Evolutionary conservation across 2,113 vertebrate species (phyloP).

Genomic region (Zapus hudsonius): DNA sequence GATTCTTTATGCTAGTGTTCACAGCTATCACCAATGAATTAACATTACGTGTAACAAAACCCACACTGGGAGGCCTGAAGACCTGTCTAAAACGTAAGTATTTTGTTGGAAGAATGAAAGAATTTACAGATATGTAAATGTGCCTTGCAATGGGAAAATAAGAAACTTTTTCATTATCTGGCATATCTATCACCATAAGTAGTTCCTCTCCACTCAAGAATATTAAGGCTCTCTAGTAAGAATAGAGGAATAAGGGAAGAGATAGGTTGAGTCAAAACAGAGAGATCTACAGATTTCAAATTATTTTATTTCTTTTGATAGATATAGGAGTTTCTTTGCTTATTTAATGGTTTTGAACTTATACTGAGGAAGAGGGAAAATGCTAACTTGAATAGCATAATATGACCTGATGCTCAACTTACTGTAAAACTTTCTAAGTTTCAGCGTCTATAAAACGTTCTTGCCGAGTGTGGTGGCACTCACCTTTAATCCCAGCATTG

Average conservation of each 20-base stretch:
- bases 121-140: neutral
- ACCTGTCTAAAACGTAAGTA: neutral
- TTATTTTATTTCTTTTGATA: neutral
- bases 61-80: neutral
- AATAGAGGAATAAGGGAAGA: neutral
- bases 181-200: neutral
- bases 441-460: neutral
- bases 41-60: neutral
- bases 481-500: too few species aligned
- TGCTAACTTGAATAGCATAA: neutral
- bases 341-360: conserved; percentile 13
- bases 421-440: neutral
- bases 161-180: neutral
- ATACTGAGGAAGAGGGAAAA: neutral
- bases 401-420: neutral
- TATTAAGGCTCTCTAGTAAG: neutral
- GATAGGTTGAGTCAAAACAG: neutral
- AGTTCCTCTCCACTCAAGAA: neutral
- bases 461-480: too few species aligned
- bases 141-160: neutral
- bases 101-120: conserved; percentile 22
- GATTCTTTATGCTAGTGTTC: neutral
- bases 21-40: neutral
- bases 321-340: neutral
- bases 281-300: neutral